Percentiles rank a stretch among this genome's conserved stretches.
These are phyloP conservation scores for Chelmon rostratus DNA, from an alignment of 2,797 vertebrate genomes.

Conservation along the genomic window DNA sequence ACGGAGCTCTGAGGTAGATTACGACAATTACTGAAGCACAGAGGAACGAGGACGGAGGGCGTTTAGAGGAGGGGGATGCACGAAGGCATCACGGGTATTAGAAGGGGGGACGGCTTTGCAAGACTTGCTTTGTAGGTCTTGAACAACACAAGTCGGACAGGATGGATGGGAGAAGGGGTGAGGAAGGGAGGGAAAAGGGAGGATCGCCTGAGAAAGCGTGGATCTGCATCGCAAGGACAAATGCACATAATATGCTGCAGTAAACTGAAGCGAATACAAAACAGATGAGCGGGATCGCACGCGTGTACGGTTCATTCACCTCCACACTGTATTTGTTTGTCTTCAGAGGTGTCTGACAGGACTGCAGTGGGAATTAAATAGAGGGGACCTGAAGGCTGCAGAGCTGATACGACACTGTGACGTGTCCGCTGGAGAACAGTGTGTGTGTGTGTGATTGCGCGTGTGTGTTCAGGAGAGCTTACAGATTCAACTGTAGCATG, in stretches of 20 bases:
- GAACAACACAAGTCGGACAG: conserved; percentile 45
- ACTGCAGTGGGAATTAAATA: conserved; percentile 65
- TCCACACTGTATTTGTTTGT: conserved; percentile 51
- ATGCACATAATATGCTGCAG: conserved; percentile 73
- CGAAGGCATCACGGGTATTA: conserved; percentile 38
- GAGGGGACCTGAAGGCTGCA: conserved; percentile 60
- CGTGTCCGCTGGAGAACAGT: conserved; percentile 21
- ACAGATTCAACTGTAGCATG: conserved; percentile 60
- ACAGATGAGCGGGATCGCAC: conserved; percentile 54
- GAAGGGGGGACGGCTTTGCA: conserved; percentile 29
- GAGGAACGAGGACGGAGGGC: conserved; percentile 35
- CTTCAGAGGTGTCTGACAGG: conserved; percentile 52
- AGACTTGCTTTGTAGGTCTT: conserved; percentile 43
- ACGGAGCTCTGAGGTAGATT: conserved; percentile 49
- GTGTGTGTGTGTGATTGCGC: conserved; percentile 20
- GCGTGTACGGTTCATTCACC: conserved; percentile 54
- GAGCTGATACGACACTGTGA: conserved; percentile 57
- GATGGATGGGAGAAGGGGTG: conserved; percentile 34
- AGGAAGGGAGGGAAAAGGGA: conserved; percentile 20
- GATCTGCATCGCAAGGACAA: conserved; percentile 75
- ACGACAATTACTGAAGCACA: conserved; percentile 29
- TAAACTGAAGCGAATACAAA: conserved; percentile 77
- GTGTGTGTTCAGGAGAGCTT: conserved; percentile 40
- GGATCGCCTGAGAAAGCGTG: conserved; percentile 29
- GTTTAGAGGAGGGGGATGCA: conserved; percentile 14